phyloP scores from a whole-genome alignment of 1,140 invertebrate genomes.

The Parapsyche elsis region DNA sequence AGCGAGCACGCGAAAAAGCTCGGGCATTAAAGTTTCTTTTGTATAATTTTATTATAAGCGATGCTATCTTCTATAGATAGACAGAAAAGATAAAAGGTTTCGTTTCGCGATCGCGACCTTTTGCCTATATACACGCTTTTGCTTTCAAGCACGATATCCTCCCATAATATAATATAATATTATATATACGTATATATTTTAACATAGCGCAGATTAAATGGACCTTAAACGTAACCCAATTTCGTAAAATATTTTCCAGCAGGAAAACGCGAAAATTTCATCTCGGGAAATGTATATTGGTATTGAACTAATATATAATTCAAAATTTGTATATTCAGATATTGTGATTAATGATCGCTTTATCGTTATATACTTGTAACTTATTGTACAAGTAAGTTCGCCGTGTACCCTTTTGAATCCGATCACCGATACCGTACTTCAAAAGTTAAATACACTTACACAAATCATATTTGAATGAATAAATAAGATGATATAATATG shows the following conservation, averaged over 20 bases:
- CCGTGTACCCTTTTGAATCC: no score
- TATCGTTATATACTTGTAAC: no score
- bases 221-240: neutral
- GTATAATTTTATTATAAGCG: conserved; percentile 39
- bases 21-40: conserved; percentile 25
- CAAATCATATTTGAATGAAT: no score
- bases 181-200: neutral
- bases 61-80: conserved; percentile 30
- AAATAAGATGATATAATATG: no score
- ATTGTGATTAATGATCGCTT: no score
- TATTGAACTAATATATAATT: no score
- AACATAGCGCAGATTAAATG: neutral
- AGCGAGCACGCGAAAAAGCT: conserved; percentile 8
- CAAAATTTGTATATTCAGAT: no score
- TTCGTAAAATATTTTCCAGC: neutral
- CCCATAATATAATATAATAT: conserved; percentile 3
- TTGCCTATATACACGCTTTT: conserved; percentile 21
- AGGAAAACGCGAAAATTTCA: no score
- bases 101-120: conserved; percentile 32
- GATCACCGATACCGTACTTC: no score
- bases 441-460: no score
- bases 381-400: no score
- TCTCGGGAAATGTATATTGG: no score
- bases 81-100: conserved; percentile 33
- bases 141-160: conserved; percentile 21